phyloP scores from a whole-genome alignment of 2,113 vertebrate genomes.

The Ammodytes dubius region DNA sequence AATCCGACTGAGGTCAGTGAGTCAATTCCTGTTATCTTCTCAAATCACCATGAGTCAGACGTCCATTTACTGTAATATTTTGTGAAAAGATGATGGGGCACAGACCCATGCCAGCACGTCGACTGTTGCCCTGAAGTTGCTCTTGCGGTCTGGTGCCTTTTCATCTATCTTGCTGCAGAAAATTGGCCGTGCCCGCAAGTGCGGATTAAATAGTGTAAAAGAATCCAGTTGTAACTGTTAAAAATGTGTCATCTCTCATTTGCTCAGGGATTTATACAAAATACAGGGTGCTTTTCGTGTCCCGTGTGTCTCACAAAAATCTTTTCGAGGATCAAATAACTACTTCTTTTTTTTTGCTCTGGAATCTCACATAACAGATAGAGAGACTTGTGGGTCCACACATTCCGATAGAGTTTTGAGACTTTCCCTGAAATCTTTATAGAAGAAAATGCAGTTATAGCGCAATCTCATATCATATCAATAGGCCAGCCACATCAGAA shows the following conservation, averaged over 20 bases:
- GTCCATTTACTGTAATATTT: constrained; percentile 73
- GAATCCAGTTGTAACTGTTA: constrained; percentile 73
- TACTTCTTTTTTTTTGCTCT: constrained; percentile 68
- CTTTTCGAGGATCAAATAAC: constrained; percentile 71
- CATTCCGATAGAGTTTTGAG: constrained; percentile 69
- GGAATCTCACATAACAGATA: constrained; percentile 54
- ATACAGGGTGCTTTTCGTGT: constrained; percentile 63
- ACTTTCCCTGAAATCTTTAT: constrained; percentile 69
- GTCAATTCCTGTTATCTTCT: constrained; percentile 72
- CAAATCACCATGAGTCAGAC: constrained; percentile 71
- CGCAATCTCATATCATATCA: constrained; percentile 66
- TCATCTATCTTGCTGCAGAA: constrained; percentile 60
- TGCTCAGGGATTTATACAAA: constrained; percentile 76
- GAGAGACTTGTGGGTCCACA: constrained; percentile 51
- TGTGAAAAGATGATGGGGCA: constrained; percentile 66
- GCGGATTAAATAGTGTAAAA: constrained; percentile 64
- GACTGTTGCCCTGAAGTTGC: constrained; percentile 53
- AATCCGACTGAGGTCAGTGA: constrained; percentile 66
- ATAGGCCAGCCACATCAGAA: constrained; percentile 60
- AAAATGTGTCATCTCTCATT: constrained; percentile 79
- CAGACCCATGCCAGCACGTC: constrained; percentile 60
- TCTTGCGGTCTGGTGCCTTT: constrained; percentile 66
- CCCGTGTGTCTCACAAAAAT: constrained; percentile 65
- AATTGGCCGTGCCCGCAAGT: constrained; percentile 50
- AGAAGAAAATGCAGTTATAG: constrained; percentile 73